Conservation (phyloP, 2,888 invertebrate species). For the Dioctria linearis region DNA sequence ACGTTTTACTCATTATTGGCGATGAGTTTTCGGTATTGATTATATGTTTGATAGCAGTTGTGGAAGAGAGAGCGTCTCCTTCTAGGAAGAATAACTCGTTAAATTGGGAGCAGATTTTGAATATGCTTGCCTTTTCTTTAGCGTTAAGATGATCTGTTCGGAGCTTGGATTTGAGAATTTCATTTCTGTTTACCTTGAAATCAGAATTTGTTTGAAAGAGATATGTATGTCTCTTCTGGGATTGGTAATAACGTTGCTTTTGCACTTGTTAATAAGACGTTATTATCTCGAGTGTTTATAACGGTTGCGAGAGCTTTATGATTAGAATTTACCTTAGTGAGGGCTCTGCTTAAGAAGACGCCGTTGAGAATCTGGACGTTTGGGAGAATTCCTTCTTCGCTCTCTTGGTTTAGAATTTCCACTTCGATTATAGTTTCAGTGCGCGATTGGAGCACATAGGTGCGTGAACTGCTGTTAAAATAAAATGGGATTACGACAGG, state of each 20-base stretch:
- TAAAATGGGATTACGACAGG: not conserved
- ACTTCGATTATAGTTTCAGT: not conserved
- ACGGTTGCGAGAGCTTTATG: not conserved
- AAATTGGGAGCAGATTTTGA: too few species aligned
- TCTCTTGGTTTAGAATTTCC: not conserved
- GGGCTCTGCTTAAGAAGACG: not conserved
- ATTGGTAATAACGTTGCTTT: not conserved
- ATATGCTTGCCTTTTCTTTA: slow-evolving; percentile 59
- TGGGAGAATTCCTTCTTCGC: slow-evolving; percentile 4
- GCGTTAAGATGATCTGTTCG: slow-evolving; percentile 60
- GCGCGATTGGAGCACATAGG: not conserved
- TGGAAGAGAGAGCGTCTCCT: slow-evolving; percentile 43
- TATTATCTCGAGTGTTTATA: not conserved
- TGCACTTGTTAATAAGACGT: not conserved
- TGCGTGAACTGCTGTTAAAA: not conserved
- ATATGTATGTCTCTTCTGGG: not conserved
- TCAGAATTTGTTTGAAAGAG: not conserved
- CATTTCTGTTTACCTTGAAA: not conserved
- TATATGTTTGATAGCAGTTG: slow-evolving; percentile 24
- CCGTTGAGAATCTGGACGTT: not conserved
- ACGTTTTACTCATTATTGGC: slow-evolving; percentile 32
- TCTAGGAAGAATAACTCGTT: slow-evolving; percentile 49
- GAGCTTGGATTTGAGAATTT: slow-evolving; percentile 19
- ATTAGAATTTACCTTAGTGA: too few species aligned
- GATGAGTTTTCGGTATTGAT: slow-evolving; percentile 42